Percentiles rank a stretch among this genome's conserved stretches.
phyloP scores from a whole-genome alignment of 2,797 vertebrate species.

The Petrocephalus schoutedeni region DNA sequence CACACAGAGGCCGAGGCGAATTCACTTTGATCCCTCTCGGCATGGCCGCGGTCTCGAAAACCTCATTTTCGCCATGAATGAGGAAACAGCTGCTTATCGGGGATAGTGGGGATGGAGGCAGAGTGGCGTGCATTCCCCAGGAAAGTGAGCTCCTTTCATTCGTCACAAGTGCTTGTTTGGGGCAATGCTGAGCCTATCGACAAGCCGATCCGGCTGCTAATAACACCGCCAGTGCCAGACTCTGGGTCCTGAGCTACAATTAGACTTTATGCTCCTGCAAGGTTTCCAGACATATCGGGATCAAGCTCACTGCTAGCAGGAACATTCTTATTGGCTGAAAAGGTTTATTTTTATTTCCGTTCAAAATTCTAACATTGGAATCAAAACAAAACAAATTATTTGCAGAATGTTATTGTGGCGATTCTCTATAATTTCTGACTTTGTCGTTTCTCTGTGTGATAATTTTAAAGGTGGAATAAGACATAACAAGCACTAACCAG shows the following conservation, averaged over 20 bases:
- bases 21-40: constrained; percentile 39
- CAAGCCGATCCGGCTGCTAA: not conserved
- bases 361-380: not conserved
- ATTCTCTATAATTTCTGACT: not conserved
- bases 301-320: not conserved
- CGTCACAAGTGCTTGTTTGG: not conserved
- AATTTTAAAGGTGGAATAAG: not conserved
- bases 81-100: constrained; percentile 50
- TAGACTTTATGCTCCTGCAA: not conserved
- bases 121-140: not conserved
- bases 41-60: constrained; percentile 31
- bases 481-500: not conserved
- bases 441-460: not conserved
- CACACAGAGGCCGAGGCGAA: constrained; percentile 38
- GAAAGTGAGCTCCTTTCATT: constrained; percentile 9
- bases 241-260: not conserved
- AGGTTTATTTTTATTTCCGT: not conserved
- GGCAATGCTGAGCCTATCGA: not conserved
- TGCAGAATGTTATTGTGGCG: not conserved
- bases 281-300: not conserved
- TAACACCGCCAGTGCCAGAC: not conserved
- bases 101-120: constrained; percentile 14
- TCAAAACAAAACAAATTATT: not conserved
- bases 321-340: not conserved
- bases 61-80: constrained; percentile 33